A percentile compares a stretch with the other conserved stretches of the same genome.
Evolutionary conservation across 2,888 invertebrate genomes (phyloP).

Genomic region (Carabus problematicus): DNA sequence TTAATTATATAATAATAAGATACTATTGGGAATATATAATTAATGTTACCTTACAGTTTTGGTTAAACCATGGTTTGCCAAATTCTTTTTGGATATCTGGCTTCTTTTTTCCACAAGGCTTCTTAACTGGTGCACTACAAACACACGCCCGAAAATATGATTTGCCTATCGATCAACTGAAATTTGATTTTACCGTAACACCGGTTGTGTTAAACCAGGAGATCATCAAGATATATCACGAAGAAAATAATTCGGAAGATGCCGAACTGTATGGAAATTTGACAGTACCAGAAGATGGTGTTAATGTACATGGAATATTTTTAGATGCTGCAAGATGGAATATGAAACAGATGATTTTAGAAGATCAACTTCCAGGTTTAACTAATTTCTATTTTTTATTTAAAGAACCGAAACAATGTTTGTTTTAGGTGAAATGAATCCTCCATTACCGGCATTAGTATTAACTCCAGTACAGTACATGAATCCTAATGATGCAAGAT

Average conservation of each 20-base stretch:
- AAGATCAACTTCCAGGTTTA: conserved; percentile 78
- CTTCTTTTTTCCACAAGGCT: conserved; percentile 92
- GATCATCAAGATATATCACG: conserved; percentile 65
- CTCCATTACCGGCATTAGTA: conserved; percentile 72
- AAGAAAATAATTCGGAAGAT: conserved; percentile 48
- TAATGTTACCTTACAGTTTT: conserved; percentile 63
- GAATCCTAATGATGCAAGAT: conserved; percentile 68
- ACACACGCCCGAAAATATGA: conserved; percentile 86
- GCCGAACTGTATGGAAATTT: conserved; percentile 64
- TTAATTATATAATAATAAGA: no score
- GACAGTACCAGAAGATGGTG: conserved; percentile 68
- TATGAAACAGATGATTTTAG: conserved; percentile 66
- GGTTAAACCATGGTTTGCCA: conserved; percentile 75
- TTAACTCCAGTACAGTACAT: conserved; percentile 72
- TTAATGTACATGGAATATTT: conserved; percentile 81
- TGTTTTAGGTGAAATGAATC: conserved; percentile 74
- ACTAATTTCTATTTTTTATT: conserved; percentile 9
- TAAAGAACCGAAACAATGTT: conserved; percentile 9
- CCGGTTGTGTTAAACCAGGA: conserved; percentile 70
- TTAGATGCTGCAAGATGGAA: conserved; percentile 92
- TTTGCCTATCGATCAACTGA: conserved; percentile 84
- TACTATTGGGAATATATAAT: neutral
- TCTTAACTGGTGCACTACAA: conserved; percentile 89
- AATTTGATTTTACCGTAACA: conserved; percentile 79
- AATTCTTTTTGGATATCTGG: conserved; percentile 92